Conservation (phyloP, 2,113 vertebrate species). For the Ptilonorhynchus violaceus region DNA sequence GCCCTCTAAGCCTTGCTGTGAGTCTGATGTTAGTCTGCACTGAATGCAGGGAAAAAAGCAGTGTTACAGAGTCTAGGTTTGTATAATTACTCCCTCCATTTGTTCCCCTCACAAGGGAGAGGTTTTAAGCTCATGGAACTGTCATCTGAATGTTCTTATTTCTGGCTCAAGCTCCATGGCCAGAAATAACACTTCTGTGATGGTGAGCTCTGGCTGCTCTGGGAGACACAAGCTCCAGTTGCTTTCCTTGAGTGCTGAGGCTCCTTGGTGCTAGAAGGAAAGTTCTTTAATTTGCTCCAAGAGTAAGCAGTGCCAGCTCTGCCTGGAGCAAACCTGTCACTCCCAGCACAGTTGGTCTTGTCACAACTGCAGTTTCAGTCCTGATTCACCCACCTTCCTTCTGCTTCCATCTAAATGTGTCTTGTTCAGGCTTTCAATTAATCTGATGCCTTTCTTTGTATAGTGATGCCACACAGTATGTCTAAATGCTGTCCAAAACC, state of each 20-base stretch:
- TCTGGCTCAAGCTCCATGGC: neutral
- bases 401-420: neutral
- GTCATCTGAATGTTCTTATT: conserved; percentile 14
- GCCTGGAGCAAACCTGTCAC: neutral
- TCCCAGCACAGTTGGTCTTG: neutral
- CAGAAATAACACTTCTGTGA: conserved; percentile 10
- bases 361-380: neutral
- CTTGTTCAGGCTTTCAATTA: neutral
- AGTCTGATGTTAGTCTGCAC: neutral
- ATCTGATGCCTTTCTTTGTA: neutral
- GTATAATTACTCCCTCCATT: neutral
- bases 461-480: neutral
- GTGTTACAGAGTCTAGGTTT: neutral
- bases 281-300: neutral
- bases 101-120: neutral
- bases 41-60: neutral
- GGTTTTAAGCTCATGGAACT: neutral
- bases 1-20: neutral
- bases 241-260: neutral
- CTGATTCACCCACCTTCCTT: neutral
- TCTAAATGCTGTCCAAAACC: neutral
- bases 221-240: neutral
- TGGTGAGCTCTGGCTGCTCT: neutral
- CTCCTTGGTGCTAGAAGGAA: neutral
- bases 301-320: neutral